phyloP scores from a whole-genome alignment of 1,140 invertebrate genomes.

The Portunus trituberculatus region DNA sequence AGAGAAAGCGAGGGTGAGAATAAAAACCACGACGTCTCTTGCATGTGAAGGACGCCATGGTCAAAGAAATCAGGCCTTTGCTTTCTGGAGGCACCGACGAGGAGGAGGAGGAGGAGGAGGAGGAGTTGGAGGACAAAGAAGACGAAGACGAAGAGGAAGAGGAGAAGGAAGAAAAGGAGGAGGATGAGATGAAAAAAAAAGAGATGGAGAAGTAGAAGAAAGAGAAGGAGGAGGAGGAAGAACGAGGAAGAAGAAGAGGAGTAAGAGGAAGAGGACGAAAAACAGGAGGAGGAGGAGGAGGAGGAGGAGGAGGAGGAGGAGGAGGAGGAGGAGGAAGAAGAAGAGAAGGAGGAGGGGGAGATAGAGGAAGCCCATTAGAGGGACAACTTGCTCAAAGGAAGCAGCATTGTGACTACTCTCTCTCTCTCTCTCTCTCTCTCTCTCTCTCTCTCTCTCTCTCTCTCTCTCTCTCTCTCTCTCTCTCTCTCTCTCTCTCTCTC shows the following conservation, averaged over 20 bases:
- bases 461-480: neutral
- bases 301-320: neutral
- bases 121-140: no score
- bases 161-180: no score
- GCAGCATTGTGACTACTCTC: neutral
- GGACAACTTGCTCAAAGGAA: neutral
- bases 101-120: no score
- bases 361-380: conserved; percentile 1
- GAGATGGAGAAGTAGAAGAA: no score
- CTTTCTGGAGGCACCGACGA: neutral
- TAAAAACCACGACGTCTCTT: neutral
- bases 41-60: neutral
- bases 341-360: neutral
- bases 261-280: neutral
- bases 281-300: neutral
- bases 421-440: conserved; percentile 10
- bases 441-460: conserved; percentile 20
- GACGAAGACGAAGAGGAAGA: no score
- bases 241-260: neutral
- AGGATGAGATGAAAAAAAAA: no score
- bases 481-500: no score
- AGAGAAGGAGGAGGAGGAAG: no score
- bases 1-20: neutral
- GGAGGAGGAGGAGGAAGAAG: neutral
- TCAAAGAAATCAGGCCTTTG: neutral